phyloP scores from a whole-genome alignment of 2,888 invertebrate species.

The Leptinotarsa juncta region DNA sequence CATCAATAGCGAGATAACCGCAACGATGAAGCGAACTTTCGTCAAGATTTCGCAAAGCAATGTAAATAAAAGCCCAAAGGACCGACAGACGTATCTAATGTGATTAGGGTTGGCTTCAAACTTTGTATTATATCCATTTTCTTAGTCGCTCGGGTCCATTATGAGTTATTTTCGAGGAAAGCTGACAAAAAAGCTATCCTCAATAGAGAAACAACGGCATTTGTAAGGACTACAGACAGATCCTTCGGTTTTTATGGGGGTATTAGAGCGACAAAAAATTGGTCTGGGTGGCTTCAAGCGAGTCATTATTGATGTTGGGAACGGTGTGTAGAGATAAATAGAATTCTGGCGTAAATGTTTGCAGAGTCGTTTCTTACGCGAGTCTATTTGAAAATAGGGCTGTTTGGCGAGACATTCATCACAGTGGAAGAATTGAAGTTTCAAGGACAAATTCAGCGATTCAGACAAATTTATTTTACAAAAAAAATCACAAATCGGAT shows the following conservation, averaged over 20 bases:
- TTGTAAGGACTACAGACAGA: constrained; percentile 23
- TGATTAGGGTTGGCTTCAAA: constrained; percentile 32
- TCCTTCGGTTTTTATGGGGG: constrained; percentile 21
- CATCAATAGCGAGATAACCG: background rate
- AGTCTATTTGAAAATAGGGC: background rate
- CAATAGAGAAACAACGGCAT: constrained; percentile 22
- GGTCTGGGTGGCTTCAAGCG: constrained; percentile 2
- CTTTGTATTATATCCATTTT: constrained; percentile 32
- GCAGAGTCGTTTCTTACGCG: background rate
- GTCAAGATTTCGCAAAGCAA: constrained; percentile 26
- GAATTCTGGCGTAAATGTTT: constrained; percentile 13
- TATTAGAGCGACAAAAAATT: constrained; percentile 20
- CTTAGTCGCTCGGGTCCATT: constrained; percentile 26
- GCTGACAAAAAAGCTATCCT: constrained; percentile 20
- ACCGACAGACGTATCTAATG: constrained; percentile 28
- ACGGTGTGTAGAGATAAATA: constrained; percentile 14
- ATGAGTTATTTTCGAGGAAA: constrained; percentile 36
- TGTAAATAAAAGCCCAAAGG: constrained; percentile 30
- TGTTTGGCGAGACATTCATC: background rate
- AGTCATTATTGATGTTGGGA: constrained; percentile 22
- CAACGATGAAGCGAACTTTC: constrained; percentile 18
- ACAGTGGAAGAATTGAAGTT: background rate
- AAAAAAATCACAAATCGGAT: no score
- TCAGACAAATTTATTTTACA: no score
- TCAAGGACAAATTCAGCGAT: background rate